phyloP scores from a whole-genome alignment of 37 sponge, comb jelly and placozoan species.

The Diacarnus erythraeanus region DNA sequence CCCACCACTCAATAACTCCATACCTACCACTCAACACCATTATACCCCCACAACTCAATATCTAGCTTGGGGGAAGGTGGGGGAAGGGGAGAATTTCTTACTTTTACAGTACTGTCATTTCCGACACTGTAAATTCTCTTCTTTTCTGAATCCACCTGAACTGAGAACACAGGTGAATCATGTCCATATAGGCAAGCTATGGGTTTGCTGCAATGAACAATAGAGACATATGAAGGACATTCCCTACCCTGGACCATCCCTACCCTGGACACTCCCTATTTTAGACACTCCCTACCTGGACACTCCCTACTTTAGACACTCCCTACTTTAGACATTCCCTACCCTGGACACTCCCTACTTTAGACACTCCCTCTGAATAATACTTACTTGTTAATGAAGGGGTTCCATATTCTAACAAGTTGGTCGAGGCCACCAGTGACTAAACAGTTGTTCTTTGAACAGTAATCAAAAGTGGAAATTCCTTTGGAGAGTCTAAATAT shows the following conservation, averaged over 20 bases:
- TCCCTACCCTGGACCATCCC: neutral
- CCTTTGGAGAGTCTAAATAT: slow-evolving; percentile 88
- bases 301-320: too few species aligned
- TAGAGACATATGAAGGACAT: neutral
- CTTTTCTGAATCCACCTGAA: slow-evolving; percentile 55
- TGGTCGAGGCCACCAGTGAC: slow-evolving; percentile 92
- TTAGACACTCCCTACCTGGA: too few species aligned
- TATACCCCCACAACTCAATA: too few species aligned
- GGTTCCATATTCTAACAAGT: slow-evolving; percentile 84
- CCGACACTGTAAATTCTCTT: slow-evolving; percentile 78
- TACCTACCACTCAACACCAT: too few species aligned
- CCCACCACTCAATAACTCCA: too few species aligned
- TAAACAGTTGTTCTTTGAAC: slow-evolving; percentile 67
- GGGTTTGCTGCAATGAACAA: slow-evolving; percentile 73
- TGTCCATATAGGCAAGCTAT: slow-evolving; percentile 71
- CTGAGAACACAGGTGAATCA: slow-evolving; percentile 72
- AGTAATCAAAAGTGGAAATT: slow-evolving; percentile 78
- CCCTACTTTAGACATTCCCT: too few species aligned
- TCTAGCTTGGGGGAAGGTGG: too few species aligned
- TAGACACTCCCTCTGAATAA: neutral
- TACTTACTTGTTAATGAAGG: slow-evolving; percentile 70
- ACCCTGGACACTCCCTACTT: too few species aligned
- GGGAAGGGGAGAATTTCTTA: too few species aligned
- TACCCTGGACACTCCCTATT: too few species aligned
- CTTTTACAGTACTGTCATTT: slow-evolving; percentile 88